Evolutionary conservation across 1,140 invertebrate species (phyloP).

Genomic region (Drosophila tani): DNA sequence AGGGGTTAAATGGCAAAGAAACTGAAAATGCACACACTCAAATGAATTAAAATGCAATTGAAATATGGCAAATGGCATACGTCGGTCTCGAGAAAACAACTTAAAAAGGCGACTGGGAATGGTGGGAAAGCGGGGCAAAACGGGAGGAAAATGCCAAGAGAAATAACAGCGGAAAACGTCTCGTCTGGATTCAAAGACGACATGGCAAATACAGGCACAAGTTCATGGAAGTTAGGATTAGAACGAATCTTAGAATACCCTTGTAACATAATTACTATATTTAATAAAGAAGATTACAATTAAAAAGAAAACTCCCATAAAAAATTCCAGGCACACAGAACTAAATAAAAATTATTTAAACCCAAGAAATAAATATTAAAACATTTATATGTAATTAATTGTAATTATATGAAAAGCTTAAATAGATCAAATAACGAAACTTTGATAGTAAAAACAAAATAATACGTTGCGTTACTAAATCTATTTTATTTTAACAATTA

Average conservation of each 20-base stretch:
- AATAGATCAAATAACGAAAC: too few species aligned
- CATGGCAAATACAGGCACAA: not conserved
- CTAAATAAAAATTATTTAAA: not conserved
- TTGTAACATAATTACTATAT: not conserved
- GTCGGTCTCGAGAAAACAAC: slow-evolving; percentile 46
- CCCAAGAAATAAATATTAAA: not conserved
- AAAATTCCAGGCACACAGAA: too few species aligned
- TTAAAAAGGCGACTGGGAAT: slow-evolving; percentile 9
- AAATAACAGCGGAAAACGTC: slow-evolving; percentile 8
- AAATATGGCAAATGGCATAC: slow-evolving; percentile 74
- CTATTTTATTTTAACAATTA: too few species aligned
- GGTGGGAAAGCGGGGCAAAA: not conserved
- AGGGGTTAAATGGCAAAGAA: slow-evolving; percentile 64
- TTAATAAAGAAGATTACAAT: not conserved
- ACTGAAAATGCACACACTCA: slow-evolving; percentile 55
- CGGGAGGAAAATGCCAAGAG: slow-evolving; percentile 10
- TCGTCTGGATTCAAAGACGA: slow-evolving; percentile 1
- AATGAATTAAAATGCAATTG: slow-evolving; percentile 75
- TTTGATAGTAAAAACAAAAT: too few species aligned
- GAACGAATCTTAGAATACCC: not conserved
- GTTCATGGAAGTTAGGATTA: not conserved
- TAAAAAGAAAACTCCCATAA: too few species aligned
- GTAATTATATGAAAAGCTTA: too few species aligned
- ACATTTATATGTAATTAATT: not conserved
- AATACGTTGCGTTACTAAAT: too few species aligned